Evolutionary conservation across 2,113 vertebrate species (phyloP).

Genomic region (Rana temporaria): DNA sequence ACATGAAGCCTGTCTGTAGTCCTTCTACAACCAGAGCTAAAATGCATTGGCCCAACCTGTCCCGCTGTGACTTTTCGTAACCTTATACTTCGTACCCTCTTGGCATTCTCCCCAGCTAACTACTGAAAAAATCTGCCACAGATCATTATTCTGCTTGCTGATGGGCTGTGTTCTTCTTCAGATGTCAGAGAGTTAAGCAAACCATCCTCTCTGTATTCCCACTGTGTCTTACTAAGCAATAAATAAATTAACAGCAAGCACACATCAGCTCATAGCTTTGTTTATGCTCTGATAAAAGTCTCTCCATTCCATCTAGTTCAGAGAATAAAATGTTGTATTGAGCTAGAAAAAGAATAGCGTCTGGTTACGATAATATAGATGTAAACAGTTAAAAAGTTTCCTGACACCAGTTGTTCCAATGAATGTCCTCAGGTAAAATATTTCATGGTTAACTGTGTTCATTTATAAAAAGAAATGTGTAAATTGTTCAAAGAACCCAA

Average conservation of each 20-base stretch:
- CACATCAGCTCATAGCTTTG: constrained; percentile 43
- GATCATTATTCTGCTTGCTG: constrained; percentile 13
- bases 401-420: not conserved
- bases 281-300: constrained; percentile 56
- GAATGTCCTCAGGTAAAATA: not conserved
- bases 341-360: constrained; percentile 1
- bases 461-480: no score
- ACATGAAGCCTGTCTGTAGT: constrained; percentile 28
- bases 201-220: constrained; percentile 28
- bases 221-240: constrained; percentile 54
- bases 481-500: no score
- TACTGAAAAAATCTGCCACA: constrained; percentile 1
- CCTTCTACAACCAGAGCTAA: constrained; percentile 4
- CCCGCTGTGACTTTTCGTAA: constrained; percentile 44
- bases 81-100: constrained; percentile 6
- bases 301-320: constrained; percentile 11
- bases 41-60: constrained; percentile 30
- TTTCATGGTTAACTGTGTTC: no score
- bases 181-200: constrained; percentile 39
- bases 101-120: not conserved
- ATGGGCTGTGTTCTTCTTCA: constrained; percentile 25
- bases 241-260: constrained; percentile 55
- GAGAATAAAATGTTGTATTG: not conserved
- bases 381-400: not conserved
- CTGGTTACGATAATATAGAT: not conserved